Base-by-base conservation (phyloP, 2,888 invertebrate genomes). In the Tiliacea citrago region DNA sequence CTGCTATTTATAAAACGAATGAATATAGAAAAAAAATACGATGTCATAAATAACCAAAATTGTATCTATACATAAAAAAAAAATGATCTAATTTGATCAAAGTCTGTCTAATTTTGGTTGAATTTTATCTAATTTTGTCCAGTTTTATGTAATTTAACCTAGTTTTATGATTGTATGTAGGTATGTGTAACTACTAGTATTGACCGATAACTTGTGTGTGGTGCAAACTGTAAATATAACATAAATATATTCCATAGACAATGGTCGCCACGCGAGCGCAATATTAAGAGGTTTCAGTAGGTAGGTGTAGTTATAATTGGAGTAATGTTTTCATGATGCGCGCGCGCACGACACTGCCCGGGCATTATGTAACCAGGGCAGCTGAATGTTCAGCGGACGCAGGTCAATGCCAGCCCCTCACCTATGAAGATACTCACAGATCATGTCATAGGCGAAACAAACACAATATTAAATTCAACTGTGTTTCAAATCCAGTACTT, bases 301-400 rank as follows among this genome's bases (percentile, higher is more conserved):
- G 29, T 29, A 29, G 29, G 29, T 29, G 3, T 29, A 29, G 29
- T 29, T 29, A 29, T 29, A 29, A 29, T 29, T 29, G 29, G 29
- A 3, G 29, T 29, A 29, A 29, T 29, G 29, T 29, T 29, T 29
- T 1, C 29, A 29, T 29, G 29, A 29, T 29, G 29, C 29, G 47
- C 49, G 45, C 12, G 65, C 42, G 42, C 58, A 47, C 18, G 18
- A 47, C 53, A 5, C 10, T n/a, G 35, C 18, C 13, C n/a, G 47
- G 51, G 35, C 16, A 67, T 63, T 71, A 73, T 79, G 83, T 75
- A 73, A 21, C 39, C 63, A 58, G 72, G 71, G 45, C 79, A 39
- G 51, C 67, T 68, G 61, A 73, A 69, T 65, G 71, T 62, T 72
- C 51, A 57, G 45, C 55, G 10, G 49, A 16, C 24, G 53, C 29